A percentile compares a stretch with the other conserved stretches of the same genome.
phyloP scores from a whole-genome alignment of 1,140 invertebrate species.

The Drosophila varians region DNA sequence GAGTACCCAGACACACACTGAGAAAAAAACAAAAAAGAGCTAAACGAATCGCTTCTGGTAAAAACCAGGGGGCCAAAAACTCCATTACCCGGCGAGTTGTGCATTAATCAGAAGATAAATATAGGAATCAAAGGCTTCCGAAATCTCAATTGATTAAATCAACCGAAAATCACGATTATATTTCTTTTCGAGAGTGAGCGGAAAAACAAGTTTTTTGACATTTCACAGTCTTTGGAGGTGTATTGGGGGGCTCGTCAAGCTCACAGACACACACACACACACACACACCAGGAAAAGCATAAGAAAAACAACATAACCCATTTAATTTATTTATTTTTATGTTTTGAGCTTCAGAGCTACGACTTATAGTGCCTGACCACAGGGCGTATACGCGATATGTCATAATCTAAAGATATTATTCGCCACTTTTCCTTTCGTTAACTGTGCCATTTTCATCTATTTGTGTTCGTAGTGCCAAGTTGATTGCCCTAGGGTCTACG shows the following conservation, averaged over 20 bases:
- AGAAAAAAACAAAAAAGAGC: not conserved
- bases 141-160: constrained; percentile 5
- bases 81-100: constrained; percentile 22
- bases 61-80: constrained; percentile 18
- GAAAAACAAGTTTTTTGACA: constrained; percentile 26
- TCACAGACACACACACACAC: constrained; percentile 10
- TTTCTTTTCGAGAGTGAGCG: not conserved
- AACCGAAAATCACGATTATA: not conserved
- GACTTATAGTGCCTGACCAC: not conserved
- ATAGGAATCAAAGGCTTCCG: constrained; percentile 35
- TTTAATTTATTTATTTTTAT: no score
- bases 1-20: not conserved
- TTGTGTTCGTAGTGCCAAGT: constrained; percentile 11
- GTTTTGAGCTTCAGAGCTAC: not conserved
- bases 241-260: constrained; percentile 40
- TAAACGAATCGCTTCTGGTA: constrained; percentile 7
- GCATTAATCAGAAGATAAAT: constrained; percentile 16
- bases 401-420: not conserved
- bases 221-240: not conserved
- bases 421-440: constrained; percentile 24
- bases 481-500: constrained; percentile 50
- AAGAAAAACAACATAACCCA: not conserved
- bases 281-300: not conserved
- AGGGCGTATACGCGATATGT: constrained; percentile 34
- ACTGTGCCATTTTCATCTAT: not conserved